These are phyloP conservation scores for Nemopilema nomurai DNA, from an alignment of 30 jellyfish, hydroid and myxozoan genomes.

Conservation along the genomic window DNA sequence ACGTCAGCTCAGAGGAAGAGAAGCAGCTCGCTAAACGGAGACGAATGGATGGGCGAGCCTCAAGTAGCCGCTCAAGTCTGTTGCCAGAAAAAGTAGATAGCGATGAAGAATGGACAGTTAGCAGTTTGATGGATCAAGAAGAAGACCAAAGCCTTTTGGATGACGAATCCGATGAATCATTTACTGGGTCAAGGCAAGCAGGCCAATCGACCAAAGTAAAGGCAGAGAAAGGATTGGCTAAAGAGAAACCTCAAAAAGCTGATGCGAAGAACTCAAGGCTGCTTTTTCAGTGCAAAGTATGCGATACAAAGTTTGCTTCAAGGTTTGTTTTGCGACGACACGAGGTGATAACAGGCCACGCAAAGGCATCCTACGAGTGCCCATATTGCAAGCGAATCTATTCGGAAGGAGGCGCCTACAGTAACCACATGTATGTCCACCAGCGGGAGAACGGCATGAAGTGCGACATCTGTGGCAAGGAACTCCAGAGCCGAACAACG, in stretches of 20 bases:
- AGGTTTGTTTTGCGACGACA: slow-evolving; percentile 43
- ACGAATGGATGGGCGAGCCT: neutral
- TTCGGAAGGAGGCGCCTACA: slow-evolving; percentile 39
- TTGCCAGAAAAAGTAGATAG: neutral
- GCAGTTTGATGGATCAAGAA: neutral
- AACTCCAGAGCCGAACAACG: slow-evolving; percentile 43
- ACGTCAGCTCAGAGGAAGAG: neutral
- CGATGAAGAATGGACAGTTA: neutral
- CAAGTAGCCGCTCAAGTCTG: neutral
- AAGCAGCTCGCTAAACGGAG: neutral
- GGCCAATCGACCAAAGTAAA: neutral
- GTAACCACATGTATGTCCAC: slow-evolving; percentile 56
- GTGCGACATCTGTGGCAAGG: slow-evolving; percentile 45
- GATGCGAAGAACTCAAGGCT: neutral
- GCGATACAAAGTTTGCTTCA: slow-evolving; percentile 29
- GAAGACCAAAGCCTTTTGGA: neutral
- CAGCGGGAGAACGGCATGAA: slow-evolving; percentile 54
- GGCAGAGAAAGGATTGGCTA: neutral
- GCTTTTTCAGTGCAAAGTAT: slow-evolving; percentile 26
- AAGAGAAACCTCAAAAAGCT: neutral
- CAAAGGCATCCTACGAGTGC: slow-evolving; percentile 44
- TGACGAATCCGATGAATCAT: neutral
- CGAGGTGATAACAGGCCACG: slow-evolving; percentile 47
- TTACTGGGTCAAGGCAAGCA: neutral
- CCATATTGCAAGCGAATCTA: slow-evolving; percentile 49